Evolutionary conservation across 1,140 invertebrate genomes (phyloP).

Genomic region (Nomia melanderi): DNA sequence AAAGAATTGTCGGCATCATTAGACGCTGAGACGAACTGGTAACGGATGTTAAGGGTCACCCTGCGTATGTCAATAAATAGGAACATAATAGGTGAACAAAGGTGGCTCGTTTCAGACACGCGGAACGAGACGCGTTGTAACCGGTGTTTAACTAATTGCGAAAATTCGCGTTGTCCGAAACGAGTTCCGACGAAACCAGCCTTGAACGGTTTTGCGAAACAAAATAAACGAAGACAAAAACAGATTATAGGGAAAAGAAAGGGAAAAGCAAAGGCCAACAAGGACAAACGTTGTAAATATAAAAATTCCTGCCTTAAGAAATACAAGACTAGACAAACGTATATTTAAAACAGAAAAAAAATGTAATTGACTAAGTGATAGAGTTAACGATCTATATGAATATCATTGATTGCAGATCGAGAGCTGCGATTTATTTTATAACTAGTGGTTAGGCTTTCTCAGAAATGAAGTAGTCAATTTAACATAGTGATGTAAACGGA

Average conservation of each 20-base stretch:
- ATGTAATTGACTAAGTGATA: constrained; percentile 60
- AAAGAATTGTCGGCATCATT: not conserved
- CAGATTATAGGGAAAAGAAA: not conserved
- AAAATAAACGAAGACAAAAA: constrained; percentile 16
- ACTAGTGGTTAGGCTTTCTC: constrained; percentile 64
- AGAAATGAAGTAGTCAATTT: constrained; percentile 72
- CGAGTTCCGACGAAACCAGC: constrained; percentile 41
- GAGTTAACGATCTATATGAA: constrained; percentile 64
- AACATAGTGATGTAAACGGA: constrained; percentile 58
- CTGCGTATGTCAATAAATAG: constrained; percentile 61
- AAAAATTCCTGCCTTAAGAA: constrained; percentile 80
- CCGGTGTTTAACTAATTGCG: not conserved
- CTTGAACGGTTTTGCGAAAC: constrained; percentile 56
- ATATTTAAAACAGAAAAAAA: constrained; percentile 55
- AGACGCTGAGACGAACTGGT: not conserved
- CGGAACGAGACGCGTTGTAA: constrained; percentile 18
- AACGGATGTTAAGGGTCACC: not conserved
- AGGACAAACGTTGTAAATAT: constrained; percentile 70
- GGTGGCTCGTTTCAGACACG: constrained; percentile 48
- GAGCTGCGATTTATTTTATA: constrained; percentile 72
- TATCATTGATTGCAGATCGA: constrained; percentile 64
- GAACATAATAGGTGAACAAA: constrained; percentile 32
- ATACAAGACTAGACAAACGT: constrained; percentile 76
- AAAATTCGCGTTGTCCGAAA: constrained; percentile 43
- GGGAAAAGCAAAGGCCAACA: constrained; percentile 53